Evolutionary conservation across 2,888 invertebrate species (phyloP).

Genomic region (Electrophaes corylata): DNA sequence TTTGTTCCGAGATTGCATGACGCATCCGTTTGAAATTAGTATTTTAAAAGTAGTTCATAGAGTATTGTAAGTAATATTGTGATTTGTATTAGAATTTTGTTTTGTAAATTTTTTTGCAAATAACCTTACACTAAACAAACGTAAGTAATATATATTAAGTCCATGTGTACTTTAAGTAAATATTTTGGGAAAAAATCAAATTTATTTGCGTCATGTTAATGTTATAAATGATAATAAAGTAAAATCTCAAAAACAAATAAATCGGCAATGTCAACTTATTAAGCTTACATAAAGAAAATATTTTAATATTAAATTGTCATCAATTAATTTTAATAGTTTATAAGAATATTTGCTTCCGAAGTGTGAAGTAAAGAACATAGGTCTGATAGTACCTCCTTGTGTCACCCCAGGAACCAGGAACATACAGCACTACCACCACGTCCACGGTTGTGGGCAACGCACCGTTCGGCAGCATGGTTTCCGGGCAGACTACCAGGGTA

Average conservation of each 20-base stretch:
- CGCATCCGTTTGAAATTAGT: conserved; percentile 23
- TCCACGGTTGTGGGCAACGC: conserved; percentile 72
- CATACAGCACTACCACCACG: conserved; percentile 72
- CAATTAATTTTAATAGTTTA: no score
- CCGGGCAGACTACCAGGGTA: conserved; percentile 66
- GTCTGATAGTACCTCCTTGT: conserved; percentile 21
- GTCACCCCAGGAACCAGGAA: conserved; percentile 67
- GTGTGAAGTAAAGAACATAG: conserved; percentile 9
- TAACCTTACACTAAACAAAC: neutral
- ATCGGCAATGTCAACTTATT: neutral
- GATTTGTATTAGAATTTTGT: conserved; percentile 3
- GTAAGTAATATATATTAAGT: conserved; percentile 3
- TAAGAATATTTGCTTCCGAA: conserved; percentile 6
- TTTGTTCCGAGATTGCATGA: conserved; percentile 22
- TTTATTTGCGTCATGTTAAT: no score
- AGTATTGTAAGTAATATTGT: conserved; percentile 12
- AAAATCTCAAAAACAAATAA: no score
- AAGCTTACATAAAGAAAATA: neutral
- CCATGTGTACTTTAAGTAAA: neutral
- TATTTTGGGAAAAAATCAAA: no score
- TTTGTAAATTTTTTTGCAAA: neutral
- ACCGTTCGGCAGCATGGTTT: conserved; percentile 75
- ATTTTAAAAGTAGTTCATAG: conserved; percentile 13
- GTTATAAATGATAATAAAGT: no score
- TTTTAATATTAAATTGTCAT: no score